phyloP scores from a whole-genome alignment of 2,888 invertebrate species.

The Tetheella fluctuosa region DNA sequence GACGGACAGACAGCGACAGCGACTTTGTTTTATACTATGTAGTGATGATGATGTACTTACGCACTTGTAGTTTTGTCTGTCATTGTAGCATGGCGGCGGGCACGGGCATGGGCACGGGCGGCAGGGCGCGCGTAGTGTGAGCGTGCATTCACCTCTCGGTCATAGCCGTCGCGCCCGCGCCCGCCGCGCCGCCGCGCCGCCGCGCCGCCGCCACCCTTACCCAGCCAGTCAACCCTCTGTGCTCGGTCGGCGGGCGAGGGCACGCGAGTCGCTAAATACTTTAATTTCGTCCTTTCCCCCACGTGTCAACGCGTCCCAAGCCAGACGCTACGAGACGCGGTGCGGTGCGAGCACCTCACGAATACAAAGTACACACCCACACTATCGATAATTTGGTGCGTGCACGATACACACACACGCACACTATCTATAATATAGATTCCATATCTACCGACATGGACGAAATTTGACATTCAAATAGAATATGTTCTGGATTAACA shows the following conservation, averaged over 20 bases:
- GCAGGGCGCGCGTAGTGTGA: too few species aligned
- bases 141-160: conserved; percentile 6
- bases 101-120: background rate
- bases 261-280: conserved; percentile 38
- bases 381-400: too few species aligned
- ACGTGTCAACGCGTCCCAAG: conserved; percentile 26
- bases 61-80: conserved; percentile 4
- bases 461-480: too few species aligned
- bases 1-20: too few species aligned
- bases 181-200: conserved; percentile 10
- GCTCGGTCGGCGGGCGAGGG: conserved; percentile 29
- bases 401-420: background rate
- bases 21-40: too few species aligned
- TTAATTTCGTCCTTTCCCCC: conserved; percentile 60
- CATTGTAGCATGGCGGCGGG: background rate
- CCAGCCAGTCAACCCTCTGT: background rate
- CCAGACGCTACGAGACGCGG: conserved; percentile 47
- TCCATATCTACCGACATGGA: too few species aligned
- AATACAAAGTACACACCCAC: conserved; percentile 24
- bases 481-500: too few species aligned
- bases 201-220: background rate
- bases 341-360: conserved; percentile 42
- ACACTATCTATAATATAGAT: too few species aligned
- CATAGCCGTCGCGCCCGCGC: conserved; percentile 16
- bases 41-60: too few species aligned